Evolutionary conservation across 2,113 vertebrate genomes (phyloP).

Genomic region (Semicossyphus pulcher): DNA sequence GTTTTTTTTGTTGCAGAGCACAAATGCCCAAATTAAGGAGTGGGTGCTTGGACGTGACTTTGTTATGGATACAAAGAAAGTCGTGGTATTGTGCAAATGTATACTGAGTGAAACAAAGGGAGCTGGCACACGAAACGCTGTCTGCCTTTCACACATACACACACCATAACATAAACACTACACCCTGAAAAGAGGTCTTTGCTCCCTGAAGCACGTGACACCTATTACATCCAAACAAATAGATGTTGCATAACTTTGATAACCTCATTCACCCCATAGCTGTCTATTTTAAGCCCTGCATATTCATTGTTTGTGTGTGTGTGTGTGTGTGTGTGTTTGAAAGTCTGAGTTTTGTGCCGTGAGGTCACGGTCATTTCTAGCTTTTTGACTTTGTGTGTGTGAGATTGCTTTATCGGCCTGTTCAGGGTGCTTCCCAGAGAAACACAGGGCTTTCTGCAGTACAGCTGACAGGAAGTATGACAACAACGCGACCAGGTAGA

Average conservation of each 20-base stretch:
- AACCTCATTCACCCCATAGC: slow-evolving; percentile 19
- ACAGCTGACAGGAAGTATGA: slow-evolving; percentile 63
- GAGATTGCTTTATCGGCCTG: slow-evolving; percentile 2
- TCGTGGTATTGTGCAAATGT: slow-evolving; percentile 12
- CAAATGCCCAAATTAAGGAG: slow-evolving; percentile 41
- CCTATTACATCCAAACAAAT: slow-evolving; percentile 12
- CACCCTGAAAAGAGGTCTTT: not conserved
- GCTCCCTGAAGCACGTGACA: not conserved
- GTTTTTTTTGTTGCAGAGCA: slow-evolving; percentile 31
- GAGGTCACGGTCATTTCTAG: not conserved
- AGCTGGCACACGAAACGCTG: slow-evolving; percentile 8
- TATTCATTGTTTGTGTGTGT: not conserved
- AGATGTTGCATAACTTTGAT: slow-evolving; percentile 9
- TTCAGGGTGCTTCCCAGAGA: slow-evolving; percentile 30
- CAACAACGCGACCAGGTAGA: not conserved
- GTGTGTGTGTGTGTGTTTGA: slow-evolving; percentile 23
- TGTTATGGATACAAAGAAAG: slow-evolving; percentile 55
- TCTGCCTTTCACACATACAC: not conserved
- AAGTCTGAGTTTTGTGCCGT: slow-evolving; percentile 6
- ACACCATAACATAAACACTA: not conserved
- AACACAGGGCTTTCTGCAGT: slow-evolving; percentile 31
- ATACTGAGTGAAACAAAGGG: slow-evolving; percentile 20
- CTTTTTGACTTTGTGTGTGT: not conserved
- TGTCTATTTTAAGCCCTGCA: slow-evolving; percentile 50
- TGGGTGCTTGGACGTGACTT: slow-evolving; percentile 12